These are phyloP conservation scores for Oscheius sp. DNA, from an alignment of 2,888 invertebrate genomes.

Conservation along the genomic window DNA sequence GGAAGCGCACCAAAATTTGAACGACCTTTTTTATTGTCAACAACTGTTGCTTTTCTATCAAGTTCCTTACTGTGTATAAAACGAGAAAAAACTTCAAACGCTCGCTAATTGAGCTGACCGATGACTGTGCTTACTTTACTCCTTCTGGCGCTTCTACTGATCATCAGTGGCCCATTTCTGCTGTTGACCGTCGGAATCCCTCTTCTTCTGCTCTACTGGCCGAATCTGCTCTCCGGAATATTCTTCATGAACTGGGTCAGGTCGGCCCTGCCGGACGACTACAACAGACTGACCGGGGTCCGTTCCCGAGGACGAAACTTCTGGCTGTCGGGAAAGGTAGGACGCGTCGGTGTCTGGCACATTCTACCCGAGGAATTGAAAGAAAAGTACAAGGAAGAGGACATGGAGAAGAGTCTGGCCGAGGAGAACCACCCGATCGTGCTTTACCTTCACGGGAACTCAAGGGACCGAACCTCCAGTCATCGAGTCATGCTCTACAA, in stretches of 20 bases:
- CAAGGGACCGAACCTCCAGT: slow-evolving; percentile 76
- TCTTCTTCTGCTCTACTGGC: slow-evolving; percentile 56
- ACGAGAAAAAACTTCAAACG: no score
- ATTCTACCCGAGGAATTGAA: slow-evolving; percentile 58
- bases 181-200: slow-evolving; percentile 9
- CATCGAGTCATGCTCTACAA: slow-evolving; percentile 84
- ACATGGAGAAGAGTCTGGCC: slow-evolving; percentile 55
- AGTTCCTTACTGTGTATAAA: no score
- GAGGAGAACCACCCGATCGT: slow-evolving; percentile 68
- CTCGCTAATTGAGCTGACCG: neutral
- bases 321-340: slow-evolving; percentile 55
- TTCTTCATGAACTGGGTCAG: slow-evolving; percentile 66
- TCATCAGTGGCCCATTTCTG: slow-evolving; percentile 4
- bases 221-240: slow-evolving; percentile 58
- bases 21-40: no score
- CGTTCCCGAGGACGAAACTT: slow-evolving; percentile 61
- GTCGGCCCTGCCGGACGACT: slow-evolving; percentile 44
- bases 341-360: slow-evolving; percentile 62
- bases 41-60: no score
- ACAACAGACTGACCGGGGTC: slow-evolving; percentile 64
- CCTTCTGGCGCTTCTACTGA: slow-evolving; percentile 16
- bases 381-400: slow-evolving; percentile 51
- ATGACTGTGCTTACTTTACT: slow-evolving; percentile 4
- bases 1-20: no score
- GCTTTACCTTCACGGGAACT: slow-evolving; percentile 84